phyloP scores from a whole-genome alignment of 2,797 vertebrate species.

The Gymnopithys bicolor region DNA sequence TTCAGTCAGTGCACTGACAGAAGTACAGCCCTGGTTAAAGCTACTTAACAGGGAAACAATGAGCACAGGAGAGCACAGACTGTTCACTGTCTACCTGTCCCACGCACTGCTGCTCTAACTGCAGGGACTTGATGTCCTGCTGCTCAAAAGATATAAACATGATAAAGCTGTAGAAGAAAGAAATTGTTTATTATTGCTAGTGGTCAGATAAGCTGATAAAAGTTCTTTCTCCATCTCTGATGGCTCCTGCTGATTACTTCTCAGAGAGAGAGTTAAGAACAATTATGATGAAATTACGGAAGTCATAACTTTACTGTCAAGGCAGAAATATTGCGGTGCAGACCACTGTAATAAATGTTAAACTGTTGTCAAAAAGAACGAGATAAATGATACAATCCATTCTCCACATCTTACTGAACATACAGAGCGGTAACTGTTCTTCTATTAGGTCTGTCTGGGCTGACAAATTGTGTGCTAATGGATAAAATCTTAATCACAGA shows the following conservation, averaged over 20 bases:
- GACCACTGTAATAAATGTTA: constrained; percentile 45
- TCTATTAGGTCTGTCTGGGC: constrained; percentile 13
- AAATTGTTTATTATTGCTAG: not conserved
- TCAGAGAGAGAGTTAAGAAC: constrained; percentile 27
- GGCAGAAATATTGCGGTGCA: constrained; percentile 5
- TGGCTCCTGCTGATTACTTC: not conserved
- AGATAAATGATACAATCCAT: constrained; percentile 46
- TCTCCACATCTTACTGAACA: constrained; percentile 40
- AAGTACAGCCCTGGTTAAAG: not conserved
- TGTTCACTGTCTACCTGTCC: not conserved
- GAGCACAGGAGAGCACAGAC: not conserved
- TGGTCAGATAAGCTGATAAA: not conserved
- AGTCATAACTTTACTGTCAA: constrained; percentile 46
- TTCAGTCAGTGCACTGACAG: not conserved
- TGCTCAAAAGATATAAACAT: not conserved
- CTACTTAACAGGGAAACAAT: not conserved
- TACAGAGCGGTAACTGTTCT: constrained; percentile 9
- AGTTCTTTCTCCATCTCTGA: not conserved
- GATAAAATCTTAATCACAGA: constrained; percentile 51
- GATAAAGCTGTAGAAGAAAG: not conserved
- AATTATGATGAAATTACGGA: constrained; percentile 20
- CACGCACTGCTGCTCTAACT: not conserved
- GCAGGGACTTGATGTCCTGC: not conserved
- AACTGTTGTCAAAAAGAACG: constrained; percentile 39
- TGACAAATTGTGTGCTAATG: constrained; percentile 54